These are phyloP conservation scores for Catostomus latipinnis DNA, from an alignment of 2,797 vertebrate genomes.

Conservation along the genomic window DNA sequence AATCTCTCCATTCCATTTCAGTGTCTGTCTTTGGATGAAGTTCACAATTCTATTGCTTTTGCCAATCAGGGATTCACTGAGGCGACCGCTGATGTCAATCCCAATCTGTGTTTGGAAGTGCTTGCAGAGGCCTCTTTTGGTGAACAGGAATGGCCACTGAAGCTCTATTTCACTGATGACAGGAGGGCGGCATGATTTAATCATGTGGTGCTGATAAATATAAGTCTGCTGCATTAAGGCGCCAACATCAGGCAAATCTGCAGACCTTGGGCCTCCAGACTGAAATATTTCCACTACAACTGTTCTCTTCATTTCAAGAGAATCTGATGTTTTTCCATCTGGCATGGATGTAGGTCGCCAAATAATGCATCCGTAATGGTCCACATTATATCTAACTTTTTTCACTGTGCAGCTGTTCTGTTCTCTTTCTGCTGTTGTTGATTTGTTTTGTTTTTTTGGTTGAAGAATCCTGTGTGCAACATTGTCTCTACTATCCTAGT, in stretches of 20 bases:
- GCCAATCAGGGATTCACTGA: constrained; percentile 16
- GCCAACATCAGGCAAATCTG: constrained; percentile 20
- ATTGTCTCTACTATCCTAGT: constrained; percentile 32
- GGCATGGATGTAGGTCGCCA: constrained; percentile 51
- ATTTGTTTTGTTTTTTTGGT: not conserved
- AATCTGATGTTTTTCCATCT: constrained; percentile 43
- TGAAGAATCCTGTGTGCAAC: constrained; percentile 24
- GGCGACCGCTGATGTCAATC: constrained; percentile 45
- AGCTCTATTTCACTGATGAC: constrained; percentile 37
- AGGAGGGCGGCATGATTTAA: constrained; percentile 48
- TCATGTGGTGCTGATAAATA: constrained; percentile 46
- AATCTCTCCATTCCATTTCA: constrained; percentile 35
- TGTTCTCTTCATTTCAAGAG: constrained; percentile 49
- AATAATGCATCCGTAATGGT: constrained; percentile 49
- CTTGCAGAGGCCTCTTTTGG: constrained; percentile 36
- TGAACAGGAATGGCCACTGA: constrained; percentile 52
- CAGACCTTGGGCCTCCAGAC: constrained; percentile 32
- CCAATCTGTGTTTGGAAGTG: constrained; percentile 50
- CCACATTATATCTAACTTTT: constrained; percentile 34
- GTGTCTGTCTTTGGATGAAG: constrained; percentile 35
- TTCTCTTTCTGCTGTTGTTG: not conserved
- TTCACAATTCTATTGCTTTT: constrained; percentile 45
- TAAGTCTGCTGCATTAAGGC: constrained; percentile 50
- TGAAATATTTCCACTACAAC: constrained; percentile 38
- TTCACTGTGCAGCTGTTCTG: not conserved